phyloP scores from a whole-genome alignment of 2,797 vertebrate species.

The Cheirogaleus major region DNA sequence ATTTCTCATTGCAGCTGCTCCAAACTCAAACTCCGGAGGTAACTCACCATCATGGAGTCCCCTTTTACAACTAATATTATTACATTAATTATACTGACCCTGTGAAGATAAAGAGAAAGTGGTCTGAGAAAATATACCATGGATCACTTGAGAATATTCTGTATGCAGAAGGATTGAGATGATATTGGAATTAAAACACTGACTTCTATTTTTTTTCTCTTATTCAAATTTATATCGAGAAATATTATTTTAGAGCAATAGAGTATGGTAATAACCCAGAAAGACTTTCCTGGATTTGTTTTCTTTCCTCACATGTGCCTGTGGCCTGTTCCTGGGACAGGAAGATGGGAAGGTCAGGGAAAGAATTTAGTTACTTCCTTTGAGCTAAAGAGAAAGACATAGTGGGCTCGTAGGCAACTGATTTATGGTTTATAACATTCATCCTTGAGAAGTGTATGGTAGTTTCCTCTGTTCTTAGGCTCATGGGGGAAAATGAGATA shows the following conservation, averaged over 20 bases:
- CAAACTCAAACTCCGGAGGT: neutral
- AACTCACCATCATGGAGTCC: neutral
- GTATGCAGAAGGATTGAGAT: neutral
- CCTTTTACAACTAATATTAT: neutral
- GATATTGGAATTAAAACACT: neutral
- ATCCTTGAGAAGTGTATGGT: neutral
- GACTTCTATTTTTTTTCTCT: neutral
- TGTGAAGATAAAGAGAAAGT: neutral
- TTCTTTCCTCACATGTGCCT: neutral
- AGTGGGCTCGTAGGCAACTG: neutral
- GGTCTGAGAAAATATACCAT: neutral
- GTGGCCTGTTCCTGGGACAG: neutral
- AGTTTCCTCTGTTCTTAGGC: neutral
- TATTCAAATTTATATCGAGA: neutral
- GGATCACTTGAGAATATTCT: neutral
- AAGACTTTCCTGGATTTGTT: neutral
- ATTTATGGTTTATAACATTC: neutral
- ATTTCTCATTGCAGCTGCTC: slow-evolving; percentile 34
- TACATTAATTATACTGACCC: slow-evolving; percentile 10
- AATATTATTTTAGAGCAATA: neutral
- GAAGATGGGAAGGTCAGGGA: neutral
- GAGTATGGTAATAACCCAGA: neutral
- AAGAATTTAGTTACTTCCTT: neutral
- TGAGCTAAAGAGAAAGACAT: neutral
- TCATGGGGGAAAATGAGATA: neutral